These are phyloP conservation scores for Tiliacea citrago DNA, from an alignment of 2,888 invertebrate genomes.

Conservation along the genomic window DNA sequence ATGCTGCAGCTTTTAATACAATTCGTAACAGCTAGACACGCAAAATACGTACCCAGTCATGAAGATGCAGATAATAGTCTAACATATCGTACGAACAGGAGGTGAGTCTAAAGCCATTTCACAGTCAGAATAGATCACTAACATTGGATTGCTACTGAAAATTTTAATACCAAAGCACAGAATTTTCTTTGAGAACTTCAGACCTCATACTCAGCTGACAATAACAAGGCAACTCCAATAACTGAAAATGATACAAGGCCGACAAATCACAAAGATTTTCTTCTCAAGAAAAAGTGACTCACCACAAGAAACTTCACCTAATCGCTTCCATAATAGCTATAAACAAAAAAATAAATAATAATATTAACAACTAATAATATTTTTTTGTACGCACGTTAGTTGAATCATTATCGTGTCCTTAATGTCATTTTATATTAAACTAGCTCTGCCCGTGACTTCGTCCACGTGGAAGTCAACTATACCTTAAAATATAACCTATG, in stretches of 20 bases:
- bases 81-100: neutral
- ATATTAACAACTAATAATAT: conserved; percentile 63
- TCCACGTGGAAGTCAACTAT: neutral
- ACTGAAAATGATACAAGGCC: neutral
- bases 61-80: neutral
- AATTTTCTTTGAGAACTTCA: neutral
- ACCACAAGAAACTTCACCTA: conserved; percentile 40
- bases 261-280: conserved; percentile 28
- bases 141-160: neutral
- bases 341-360: conserved; percentile 60
- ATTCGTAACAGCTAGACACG: no score
- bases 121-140: neutral
- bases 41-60: neutral
- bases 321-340: conserved; percentile 44
- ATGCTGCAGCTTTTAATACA: neutral
- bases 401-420: conserved; percentile 66
- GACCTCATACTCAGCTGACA: neutral
- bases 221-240: neutral
- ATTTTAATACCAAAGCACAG: no score
- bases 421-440: conserved; percentile 64
- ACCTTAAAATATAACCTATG: no score
- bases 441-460: neutral
- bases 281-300: conserved; percentile 20
- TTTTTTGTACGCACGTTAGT: conserved; percentile 60
- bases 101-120: neutral